phyloP scores from a whole-genome alignment of 2,888 invertebrate species.

The Coremacera marginata region DNA sequence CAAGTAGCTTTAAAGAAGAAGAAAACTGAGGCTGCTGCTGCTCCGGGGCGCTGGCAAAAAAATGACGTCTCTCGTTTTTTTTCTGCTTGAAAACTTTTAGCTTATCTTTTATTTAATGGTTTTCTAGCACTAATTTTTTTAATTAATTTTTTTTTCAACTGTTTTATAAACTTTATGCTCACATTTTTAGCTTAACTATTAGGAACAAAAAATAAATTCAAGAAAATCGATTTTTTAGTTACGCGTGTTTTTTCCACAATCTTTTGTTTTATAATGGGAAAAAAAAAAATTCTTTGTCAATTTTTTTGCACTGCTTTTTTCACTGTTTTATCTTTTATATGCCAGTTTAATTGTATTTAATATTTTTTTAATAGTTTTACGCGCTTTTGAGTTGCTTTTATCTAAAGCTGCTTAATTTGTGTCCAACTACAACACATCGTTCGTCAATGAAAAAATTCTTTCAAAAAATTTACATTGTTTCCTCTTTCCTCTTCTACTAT shows the following conservation, averaged over 20 bases:
- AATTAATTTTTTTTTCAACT: neutral
- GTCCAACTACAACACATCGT: neutral
- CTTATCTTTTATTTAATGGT: constrained; percentile 3
- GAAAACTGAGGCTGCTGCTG: neutral
- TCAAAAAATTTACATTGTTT: constrained; percentile 1
- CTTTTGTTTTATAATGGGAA: constrained; percentile 12
- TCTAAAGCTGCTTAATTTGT: constrained; percentile 11
- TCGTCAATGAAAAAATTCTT: neutral
- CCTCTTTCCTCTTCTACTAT: neutral
- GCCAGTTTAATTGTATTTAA: neutral
- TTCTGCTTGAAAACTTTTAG: neutral
- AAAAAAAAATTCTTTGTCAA: constrained; percentile 13
- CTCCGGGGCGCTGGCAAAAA: constrained; percentile 12
- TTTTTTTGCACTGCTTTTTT: constrained; percentile 35
- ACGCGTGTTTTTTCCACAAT: constrained; percentile 16
- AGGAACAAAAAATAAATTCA: neutral
- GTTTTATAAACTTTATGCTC: neutral
- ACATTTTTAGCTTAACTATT: constrained; percentile 27
- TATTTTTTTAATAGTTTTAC: constrained; percentile 13
- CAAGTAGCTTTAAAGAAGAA: neutral
- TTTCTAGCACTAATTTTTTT: neutral
- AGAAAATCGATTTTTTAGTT: constrained; percentile 30
- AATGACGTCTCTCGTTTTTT: constrained; percentile 12
- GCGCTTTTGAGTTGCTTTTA: constrained; percentile 31
- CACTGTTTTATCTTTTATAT: constrained; percentile 28